These are phyloP conservation scores for Caerostris darwini DNA, from an alignment of 1,140 invertebrate genomes.

Conservation along the genomic window DNA sequence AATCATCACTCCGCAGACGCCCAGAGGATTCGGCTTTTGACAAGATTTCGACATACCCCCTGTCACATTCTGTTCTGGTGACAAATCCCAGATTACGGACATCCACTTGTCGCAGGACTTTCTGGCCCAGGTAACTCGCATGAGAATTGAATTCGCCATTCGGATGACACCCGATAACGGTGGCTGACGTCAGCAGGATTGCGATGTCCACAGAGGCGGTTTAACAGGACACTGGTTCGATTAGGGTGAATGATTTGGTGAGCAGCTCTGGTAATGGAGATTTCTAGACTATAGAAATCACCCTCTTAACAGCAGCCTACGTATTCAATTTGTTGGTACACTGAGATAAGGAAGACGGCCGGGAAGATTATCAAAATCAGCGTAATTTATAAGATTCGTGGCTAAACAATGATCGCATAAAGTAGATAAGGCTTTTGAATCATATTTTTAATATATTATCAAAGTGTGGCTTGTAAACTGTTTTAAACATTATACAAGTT, in stretches of 20 bases:
- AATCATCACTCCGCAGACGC: not conserved
- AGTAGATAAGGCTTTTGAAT: too few relatives aligned
- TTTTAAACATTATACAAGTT: too few relatives aligned
- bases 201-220: not conserved
- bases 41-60: not conserved
- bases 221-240: not conserved
- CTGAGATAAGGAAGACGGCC: not conserved
- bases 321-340: not conserved
- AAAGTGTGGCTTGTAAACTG: too few relatives aligned
- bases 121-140: conserved; percentile 17
- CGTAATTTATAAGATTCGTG: too few relatives aligned
- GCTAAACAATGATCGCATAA: too few relatives aligned
- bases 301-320: not conserved
- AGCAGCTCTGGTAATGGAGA: not conserved
- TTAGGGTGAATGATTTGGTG: conserved; percentile 7
- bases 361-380: not conserved
- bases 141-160: conserved; percentile 17
- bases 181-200: not conserved
- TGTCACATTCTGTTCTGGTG: too few relatives aligned
- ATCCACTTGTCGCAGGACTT: conserved; percentile 2
- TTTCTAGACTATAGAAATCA: not conserved
- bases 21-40: not conserved
- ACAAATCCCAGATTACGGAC: conserved; percentile 8
- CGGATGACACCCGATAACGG: conserved; percentile 19
- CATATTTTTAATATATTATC: too few relatives aligned